These are phyloP conservation scores for Mesaphorura yosii DNA, from an alignment of 1,140 invertebrate species.

Conservation along the genomic window DNA sequence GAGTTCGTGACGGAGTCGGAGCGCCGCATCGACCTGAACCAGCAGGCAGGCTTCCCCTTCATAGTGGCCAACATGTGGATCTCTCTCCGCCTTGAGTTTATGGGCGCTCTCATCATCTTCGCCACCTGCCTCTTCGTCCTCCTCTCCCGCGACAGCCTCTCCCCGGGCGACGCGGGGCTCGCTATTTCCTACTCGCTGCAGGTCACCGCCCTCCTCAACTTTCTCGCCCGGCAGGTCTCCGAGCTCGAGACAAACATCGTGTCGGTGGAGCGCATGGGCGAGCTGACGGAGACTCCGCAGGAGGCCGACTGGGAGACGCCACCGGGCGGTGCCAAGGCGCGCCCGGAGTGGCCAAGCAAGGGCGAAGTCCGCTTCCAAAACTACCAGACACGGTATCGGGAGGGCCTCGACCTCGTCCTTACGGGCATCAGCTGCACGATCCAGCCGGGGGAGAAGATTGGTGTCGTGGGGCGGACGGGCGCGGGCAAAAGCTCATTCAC, in stretches of 20 bases:
- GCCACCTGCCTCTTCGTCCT: constrained; percentile 80
- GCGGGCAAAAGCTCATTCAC: constrained; percentile 44
- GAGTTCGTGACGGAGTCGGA: constrained; percentile 73
- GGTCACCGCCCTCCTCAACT: constrained; percentile 47
- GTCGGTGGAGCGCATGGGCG: constrained; percentile 49
- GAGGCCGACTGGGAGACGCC: constrained; percentile 25
- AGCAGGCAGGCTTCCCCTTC: constrained; percentile 74
- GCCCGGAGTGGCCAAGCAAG: constrained; percentile 40
- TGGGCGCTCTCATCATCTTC: constrained; percentile 83
- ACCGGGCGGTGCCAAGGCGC: constrained; percentile 44
- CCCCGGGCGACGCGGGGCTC: constrained; percentile 70
- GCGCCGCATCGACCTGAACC: constrained; percentile 69
- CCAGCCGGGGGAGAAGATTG: constrained; percentile 42
- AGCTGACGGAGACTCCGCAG: constrained; percentile 41
- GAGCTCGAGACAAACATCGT: constrained; percentile 55
- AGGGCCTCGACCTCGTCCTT: constrained; percentile 63
- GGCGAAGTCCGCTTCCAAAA: constrained; percentile 42
- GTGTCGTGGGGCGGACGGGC: constrained; percentile 38
- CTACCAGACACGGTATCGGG: constrained; percentile 40
- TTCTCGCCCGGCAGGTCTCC: constrained; percentile 48
- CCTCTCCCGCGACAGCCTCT: constrained; percentile 50
- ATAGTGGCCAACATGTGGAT: constrained; percentile 62
- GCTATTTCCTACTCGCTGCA: constrained; percentile 78
- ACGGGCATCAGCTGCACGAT: constrained; percentile 38
- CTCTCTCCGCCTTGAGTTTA: constrained; percentile 68